Base-by-base conservation (phyloP, 1,140 invertebrate genomes). In the Lepeophtheirus salmonis region DNA sequence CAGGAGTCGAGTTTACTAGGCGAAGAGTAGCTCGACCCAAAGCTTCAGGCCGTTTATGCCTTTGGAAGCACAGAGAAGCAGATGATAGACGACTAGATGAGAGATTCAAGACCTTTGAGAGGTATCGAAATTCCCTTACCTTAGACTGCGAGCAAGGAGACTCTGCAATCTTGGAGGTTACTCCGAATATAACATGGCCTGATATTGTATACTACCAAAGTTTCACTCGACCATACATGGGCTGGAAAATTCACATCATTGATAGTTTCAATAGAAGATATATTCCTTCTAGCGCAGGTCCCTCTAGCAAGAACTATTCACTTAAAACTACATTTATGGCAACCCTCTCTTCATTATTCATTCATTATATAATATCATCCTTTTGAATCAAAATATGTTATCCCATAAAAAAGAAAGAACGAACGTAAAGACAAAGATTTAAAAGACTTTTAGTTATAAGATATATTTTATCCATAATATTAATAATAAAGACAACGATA, bases 201-300 rank as follows among this genome's bases (percentile, higher is more conserved):
- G 88, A 94, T 69, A 76, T 80, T 10, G 86, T 95, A 16, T 95
- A 92, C 72, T 95, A 94, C 68, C 86, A 91, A 71, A 90, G 86
- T 55, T 94, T 87, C 70, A 87, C 84, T 0, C 86, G 89, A 64
- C 77, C 81, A 1, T 86, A 89, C 66, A 89, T 90, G 85, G 88
- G 88, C 18, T 88, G 83, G 80, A 86, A 85, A 70, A 86, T 91
- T 64, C 79, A 84, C 64, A 79, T 91, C 18, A 78, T 91, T 0
- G 86, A 91, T 65, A 77, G 75, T 63, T 83, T 69, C 25, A 61
- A 50, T 52, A 4, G 17, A 20, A 12, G 57, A 50, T 57, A 26
- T 21, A 26, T 26, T 17, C 26, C 17, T n/a, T 41, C 30, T 41
- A 10, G 6, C n/a, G 30, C 30, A 41, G 6, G 6, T n/a, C 30